These are phyloP conservation scores for Eupithecia dodoneata DNA, from an alignment of 2,888 invertebrate species.

Conservation along the genomic window DNA sequence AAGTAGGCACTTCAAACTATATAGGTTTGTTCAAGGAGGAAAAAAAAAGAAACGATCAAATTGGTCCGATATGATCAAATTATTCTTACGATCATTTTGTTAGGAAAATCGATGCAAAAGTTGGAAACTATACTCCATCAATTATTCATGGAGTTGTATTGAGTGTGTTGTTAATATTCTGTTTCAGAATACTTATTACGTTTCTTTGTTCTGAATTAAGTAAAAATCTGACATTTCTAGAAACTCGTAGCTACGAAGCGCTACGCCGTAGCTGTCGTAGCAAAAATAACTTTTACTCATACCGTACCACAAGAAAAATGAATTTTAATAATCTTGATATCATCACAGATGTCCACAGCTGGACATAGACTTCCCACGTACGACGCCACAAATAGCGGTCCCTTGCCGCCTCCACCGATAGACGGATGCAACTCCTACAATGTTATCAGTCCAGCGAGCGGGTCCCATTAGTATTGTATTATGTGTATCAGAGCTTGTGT, in stretches of 20 bases:
- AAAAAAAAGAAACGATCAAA: no score
- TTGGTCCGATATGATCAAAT: neutral
- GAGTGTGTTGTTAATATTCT: no score
- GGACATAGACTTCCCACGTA: neutral
- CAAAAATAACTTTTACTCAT: neutral
- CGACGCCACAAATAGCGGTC: neutral
- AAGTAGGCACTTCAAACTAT: neutral
- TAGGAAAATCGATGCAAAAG: neutral
- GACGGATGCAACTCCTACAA: neutral
- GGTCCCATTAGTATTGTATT: neutral
- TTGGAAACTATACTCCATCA: neutral
- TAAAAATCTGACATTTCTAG: neutral
- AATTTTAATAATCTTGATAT: neutral
- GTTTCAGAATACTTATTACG: no score
- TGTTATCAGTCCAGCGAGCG: neutral
- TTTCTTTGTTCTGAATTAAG: neutral
- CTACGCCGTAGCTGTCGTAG: constrained; percentile 12
- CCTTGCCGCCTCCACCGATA: neutral
- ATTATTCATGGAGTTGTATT: neutral
- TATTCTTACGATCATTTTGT: neutral
- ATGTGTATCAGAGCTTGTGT: no score
- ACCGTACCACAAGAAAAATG: neutral
- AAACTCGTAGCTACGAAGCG: neutral
- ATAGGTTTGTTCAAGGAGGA: neutral
- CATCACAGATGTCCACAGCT: neutral